Base-by-base conservation (phyloP, 92 coral and sea anemone species). In the Nematostella vectensis region DNA sequence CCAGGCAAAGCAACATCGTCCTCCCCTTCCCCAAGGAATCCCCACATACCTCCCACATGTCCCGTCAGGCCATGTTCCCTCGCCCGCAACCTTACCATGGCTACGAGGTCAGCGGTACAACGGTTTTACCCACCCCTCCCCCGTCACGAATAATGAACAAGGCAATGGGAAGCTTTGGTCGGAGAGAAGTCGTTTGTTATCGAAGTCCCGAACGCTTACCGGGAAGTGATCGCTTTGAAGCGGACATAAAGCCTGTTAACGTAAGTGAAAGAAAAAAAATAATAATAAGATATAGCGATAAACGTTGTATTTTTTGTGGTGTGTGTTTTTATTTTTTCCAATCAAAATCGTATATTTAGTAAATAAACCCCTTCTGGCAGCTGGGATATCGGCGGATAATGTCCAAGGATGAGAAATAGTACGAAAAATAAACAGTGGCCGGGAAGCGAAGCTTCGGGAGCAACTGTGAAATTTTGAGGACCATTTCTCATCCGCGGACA, bases 161-260 rank as follows among this genome's bases (percentile, higher is more conserved):
- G 45, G 94, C 95, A 12, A 93, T 93, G 99, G 99, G 99, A 4
- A 87, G 83, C 73, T 93, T 86, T 48, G 99, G 88, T 12, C 96
- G 99, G 36, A 65, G 96, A 60, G 99, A 93, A 54, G 57, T 93
- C 29, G 79, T 70, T 17, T 60, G 57, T 1, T 58, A 73, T 25
- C 84, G 70, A 15, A 59, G 54, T 33, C 27, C 74, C 30, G 12
- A 48, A 31, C 44, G 68, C 25, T 62, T 31, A 25, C 65, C 78
- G 16, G 54, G 25, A 16, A 49, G 51, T 27, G 69, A 27, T 48
- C 28, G 71, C 36, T 63, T 61, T 53, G 71, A 50, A 17, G 58
- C 63, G 40, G 59, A 72, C 33, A 44, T 67, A 31, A 57, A 77
- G 29, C 69, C 69, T 16, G 67, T 77, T 21, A 64, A 78, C 81